phyloP scores from a whole-genome alignment of 2,888 invertebrate species.

The Holacanthella duospinosa region DNA sequence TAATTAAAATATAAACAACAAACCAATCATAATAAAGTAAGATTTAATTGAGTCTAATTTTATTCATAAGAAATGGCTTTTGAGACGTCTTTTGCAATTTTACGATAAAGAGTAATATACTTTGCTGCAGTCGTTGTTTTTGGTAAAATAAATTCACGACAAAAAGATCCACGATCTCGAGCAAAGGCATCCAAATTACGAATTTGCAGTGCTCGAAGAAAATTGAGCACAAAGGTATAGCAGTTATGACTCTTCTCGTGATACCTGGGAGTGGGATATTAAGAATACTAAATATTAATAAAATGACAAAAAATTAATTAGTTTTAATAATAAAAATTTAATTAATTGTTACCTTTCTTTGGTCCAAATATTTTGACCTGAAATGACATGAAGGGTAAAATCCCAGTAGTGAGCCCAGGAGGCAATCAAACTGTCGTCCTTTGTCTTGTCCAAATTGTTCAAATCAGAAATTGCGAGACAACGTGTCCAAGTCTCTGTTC shows the following conservation, averaged over 20 bases:
- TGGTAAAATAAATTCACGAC: slow-evolving; percentile 69
- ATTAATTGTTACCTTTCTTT: slow-evolving; percentile 33
- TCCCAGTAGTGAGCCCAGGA: slow-evolving; percentile 54
- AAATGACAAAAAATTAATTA: too few relatives aligned
- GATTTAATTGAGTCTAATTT: neutral
- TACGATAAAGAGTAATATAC: slow-evolving; percentile 70
- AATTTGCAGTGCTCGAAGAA: slow-evolving; percentile 61
- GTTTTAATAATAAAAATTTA: neutral
- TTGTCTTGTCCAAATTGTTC: slow-evolving; percentile 11
- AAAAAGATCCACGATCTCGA: slow-evolving; percentile 57
- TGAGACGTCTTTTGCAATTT: slow-evolving; percentile 46
- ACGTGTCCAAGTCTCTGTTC: slow-evolving; percentile 44
- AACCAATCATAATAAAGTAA: neutral
- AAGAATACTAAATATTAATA: neutral
- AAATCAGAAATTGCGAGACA: slow-evolving; percentile 40
- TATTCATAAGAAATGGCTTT: neutral
- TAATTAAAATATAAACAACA: neutral
- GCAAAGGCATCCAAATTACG: slow-evolving; percentile 60
- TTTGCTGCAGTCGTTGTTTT: slow-evolving; percentile 70
- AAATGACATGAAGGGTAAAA: slow-evolving; percentile 52
- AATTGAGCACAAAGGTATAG: slow-evolving; percentile 73
- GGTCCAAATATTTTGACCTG: slow-evolving; percentile 38
- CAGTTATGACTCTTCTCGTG: slow-evolving; percentile 69
- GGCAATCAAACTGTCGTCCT: slow-evolving; percentile 15
- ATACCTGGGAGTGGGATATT: slow-evolving; percentile 50